Base-by-base conservation (phyloP, 2,113 vertebrate species). In the Trogon melanurus region DNA sequence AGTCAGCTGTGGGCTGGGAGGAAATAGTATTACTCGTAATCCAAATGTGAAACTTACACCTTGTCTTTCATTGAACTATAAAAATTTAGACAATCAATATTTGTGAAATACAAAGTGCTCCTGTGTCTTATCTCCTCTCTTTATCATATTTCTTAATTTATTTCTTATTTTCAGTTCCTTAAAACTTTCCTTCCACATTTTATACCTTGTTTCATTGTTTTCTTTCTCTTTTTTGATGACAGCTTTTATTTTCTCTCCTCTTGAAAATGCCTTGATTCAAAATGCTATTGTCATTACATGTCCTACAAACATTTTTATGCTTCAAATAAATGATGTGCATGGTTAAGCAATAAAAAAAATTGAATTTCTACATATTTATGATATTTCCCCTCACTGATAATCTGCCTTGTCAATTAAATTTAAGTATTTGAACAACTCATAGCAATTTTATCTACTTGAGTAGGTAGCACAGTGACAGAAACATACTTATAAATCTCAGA, bases 201-300 rank as follows among this genome's bases (percentile, higher is more conserved):
- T 54, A 54, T 61, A 61, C 3, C 58, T 18, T n/a, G 8, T 4
- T 0, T 21, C 17, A 45, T 30, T 84, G 8, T 65, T 81, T 88
- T 72, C 3, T 56, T 88, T 89, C 53, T 48, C 9, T 32, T 64
- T 53, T 84, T 67, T 56, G 5, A 44, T 44, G 7, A 25, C 5
- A n/a, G 2, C 9, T 88, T 91, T 94, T 30, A 9, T 80, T 84
- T 44, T 50, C 17, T 22, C 34, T 26, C 5, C 48, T 88, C 62
- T 96, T 69, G 79, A 94, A 97, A 95, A 87, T 82, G 17, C 22
- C 34, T 85, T 88, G 1, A 18, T 88, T 89, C 36, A 72, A 74
- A 93, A 80, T 34, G 16, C 6, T 86, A 11, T 72, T 66, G 30
- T 32, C 29, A 44, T 80, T 92, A 47, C 53, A 53, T 57, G 20